A percentile compares a stretch with the other conserved stretches of the same genome.
phyloP scores from a whole-genome alignment of 2,888 invertebrate genomes.

The Cantharis nigra region DNA sequence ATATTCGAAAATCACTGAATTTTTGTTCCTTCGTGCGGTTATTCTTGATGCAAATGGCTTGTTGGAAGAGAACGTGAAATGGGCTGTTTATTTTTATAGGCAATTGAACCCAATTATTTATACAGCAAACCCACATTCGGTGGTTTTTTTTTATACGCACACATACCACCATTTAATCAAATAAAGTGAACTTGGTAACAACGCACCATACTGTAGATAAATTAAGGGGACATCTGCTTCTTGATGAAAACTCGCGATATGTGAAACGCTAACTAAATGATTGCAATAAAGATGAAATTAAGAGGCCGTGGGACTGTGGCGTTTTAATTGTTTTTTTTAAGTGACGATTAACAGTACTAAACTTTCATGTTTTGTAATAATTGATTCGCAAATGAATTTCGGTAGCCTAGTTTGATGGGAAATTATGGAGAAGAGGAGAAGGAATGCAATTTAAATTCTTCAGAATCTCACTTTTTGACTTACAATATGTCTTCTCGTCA shows the following conservation, averaged over 20 bases:
- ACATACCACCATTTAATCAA: slow-evolving; percentile 9
- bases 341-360: not conserved
- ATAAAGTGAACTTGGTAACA: slow-evolving; percentile 10
- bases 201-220: not conserved
- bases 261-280: not conserved
- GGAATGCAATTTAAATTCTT: too few species aligned
- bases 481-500: too few species aligned
- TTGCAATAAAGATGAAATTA: not conserved
- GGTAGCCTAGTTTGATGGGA: not conserved
- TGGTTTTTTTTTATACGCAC: not conserved
- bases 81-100: slow-evolving; percentile 8
- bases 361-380: not conserved
- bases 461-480: too few species aligned
- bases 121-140: not conserved
- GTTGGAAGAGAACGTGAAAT: slow-evolving; percentile 2
- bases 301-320: not conserved
- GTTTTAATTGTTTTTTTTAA: not conserved
- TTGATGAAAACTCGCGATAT: not conserved
- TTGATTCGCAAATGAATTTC: not conserved
- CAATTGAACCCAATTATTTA: slow-evolving; percentile 14
- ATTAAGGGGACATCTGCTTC: slow-evolving; percentile 10
- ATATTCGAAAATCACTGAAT: not conserved
- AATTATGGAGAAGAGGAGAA: not conserved
- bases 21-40: not conserved
- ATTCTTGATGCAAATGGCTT: not conserved